Evolutionary conservation across 2,113 vertebrate species (phyloP).

Genomic region (Sturnira hondurensis): DNA sequence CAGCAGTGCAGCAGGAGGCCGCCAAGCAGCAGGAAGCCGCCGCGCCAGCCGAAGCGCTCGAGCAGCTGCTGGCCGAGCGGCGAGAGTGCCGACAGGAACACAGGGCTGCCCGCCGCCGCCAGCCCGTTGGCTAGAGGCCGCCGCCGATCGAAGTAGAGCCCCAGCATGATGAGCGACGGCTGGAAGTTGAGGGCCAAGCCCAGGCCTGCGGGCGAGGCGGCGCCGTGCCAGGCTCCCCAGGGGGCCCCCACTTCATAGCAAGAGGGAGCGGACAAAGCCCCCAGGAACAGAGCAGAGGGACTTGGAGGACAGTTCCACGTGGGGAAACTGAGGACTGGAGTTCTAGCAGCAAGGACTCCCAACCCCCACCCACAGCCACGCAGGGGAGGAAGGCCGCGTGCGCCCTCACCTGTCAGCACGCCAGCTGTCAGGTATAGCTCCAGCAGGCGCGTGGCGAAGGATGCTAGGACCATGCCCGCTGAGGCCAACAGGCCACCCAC

Average conservation of each 20-base stretch:
- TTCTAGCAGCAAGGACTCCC: neutral
- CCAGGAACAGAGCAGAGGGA: neutral
- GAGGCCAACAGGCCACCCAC: constrained; percentile 81
- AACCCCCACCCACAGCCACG: neutral
- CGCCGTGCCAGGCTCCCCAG: neutral
- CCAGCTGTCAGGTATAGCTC: constrained; percentile 84
- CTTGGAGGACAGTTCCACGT: neutral
- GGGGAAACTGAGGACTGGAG: neutral
- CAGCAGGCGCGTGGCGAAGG: constrained; percentile 82
- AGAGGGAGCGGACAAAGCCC: neutral
- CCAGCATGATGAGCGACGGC: constrained; percentile 85
- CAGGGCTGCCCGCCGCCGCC: constrained; percentile 85
- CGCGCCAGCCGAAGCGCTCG: constrained; percentile 84
- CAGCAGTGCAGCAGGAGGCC: constrained; percentile 86
- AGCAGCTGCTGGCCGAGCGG: constrained; percentile 84
- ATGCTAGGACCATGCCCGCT: constrained; percentile 83
- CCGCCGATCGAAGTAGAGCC: constrained; percentile 83
- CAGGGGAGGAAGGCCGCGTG: neutral
- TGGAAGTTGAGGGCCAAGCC: constrained; percentile 86
- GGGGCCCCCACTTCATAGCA: no score
- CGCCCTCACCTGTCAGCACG: constrained; percentile 81
- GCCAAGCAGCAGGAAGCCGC: constrained; percentile 86
- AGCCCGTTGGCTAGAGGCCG: constrained; percentile 85
- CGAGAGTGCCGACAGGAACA: constrained; percentile 84
- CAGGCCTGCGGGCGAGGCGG: constrained; percentile 69